Base-by-base conservation (phyloP, 2,888 invertebrate species). In the Saturnia japonica region DNA sequence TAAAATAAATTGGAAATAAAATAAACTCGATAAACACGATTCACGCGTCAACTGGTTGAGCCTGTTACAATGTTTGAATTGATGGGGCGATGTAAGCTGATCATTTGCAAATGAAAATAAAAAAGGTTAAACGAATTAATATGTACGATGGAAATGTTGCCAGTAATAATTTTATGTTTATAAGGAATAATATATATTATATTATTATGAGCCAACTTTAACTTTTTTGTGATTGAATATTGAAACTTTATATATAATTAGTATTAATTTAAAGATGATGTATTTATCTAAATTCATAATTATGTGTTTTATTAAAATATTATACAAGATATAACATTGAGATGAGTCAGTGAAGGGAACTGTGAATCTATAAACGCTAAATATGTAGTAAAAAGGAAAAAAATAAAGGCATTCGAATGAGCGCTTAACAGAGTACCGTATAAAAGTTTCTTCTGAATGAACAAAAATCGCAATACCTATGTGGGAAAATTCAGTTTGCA, bases 11-110 rank as follows among this genome's bases (percentile, higher is more conserved):
- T 73, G 70, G 69, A 74, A 78, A 79, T 74, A 78, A 74, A 76
- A 79, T 85, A 84, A 86, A 85, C 81, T 85, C 85, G 85, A 86
- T 87, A 87, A 86, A 85, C 87, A 88, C 88, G 85, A 85, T 89
- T 88, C 86, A 87, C 88, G 87, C 89, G 84, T 87, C 89, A 88
- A 87, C 85, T 89, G 86, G 80, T 86, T 88, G 85, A 92, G 90
- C 90, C 89, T 86, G 85, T 90, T 89, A 89, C 88, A 88, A 85
- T 84, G 83, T 85, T 84, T 84, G 86, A 85, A 84, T 87, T 89
- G 87, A 90, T 91, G 90, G 89, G 81, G 85, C 90, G 88, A 82
- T 84, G 86, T 90, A 91, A 91, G 88, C 90, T 86, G 89, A 90
- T 91, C 88, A 90, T 90, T 90, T 89, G 84, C 80, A 85, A 85